Evolutionary conservation across 2,113 vertebrate species (phyloP).

Genomic region (Laticauda colubrina): DNA sequence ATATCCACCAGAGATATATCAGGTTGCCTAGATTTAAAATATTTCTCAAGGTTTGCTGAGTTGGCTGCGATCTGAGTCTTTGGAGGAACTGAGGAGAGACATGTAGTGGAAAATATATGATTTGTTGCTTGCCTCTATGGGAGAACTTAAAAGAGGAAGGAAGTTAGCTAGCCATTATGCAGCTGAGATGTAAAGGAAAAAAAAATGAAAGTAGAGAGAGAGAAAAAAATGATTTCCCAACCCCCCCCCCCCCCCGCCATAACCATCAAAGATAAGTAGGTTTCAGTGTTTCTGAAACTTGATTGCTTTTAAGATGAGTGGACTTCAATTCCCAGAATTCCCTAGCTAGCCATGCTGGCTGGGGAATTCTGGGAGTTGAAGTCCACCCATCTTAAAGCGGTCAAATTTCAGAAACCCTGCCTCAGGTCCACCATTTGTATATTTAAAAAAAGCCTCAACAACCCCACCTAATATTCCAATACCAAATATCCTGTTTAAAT

Average conservation of each 20-base stretch:
- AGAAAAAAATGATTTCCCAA: background rate
- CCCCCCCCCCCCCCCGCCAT: background rate
- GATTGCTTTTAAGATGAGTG: background rate
- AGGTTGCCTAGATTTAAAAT: background rate
- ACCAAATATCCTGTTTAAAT: background rate
- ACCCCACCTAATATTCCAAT: background rate
- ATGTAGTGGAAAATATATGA: background rate
- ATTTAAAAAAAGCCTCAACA: background rate
- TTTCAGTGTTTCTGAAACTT: background rate
- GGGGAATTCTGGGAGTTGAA: background rate
- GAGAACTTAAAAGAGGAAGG: background rate
- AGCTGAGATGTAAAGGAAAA: background rate
- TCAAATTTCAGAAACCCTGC: background rate
- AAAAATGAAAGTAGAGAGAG: background rate
- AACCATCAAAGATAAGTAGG: background rate
- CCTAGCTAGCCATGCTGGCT: background rate
- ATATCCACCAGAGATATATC: background rate
- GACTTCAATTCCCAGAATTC: background rate
- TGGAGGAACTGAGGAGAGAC: background rate
- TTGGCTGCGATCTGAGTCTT: background rate
- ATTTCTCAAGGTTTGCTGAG: background rate
- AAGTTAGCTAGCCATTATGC: background rate
- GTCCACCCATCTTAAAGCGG: background rate
- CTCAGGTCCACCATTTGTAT: background rate
- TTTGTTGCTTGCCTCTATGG: background rate